Evolutionary conservation across 2,113 vertebrate genomes (phyloP).

Genomic region (Gasterosteus aculeatus): DNA sequence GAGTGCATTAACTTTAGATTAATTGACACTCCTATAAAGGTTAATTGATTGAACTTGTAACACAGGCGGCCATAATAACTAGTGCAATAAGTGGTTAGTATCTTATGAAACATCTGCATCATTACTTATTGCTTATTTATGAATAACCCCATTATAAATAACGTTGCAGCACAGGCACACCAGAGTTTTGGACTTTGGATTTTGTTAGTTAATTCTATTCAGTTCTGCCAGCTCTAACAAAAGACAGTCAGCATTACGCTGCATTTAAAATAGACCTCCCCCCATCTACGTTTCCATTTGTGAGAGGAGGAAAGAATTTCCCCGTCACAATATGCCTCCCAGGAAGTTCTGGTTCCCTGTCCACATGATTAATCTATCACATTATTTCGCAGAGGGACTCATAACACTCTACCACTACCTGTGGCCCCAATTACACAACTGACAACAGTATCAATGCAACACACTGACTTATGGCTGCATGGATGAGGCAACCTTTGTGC

Average conservation of each 20-base stretch:
- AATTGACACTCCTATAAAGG: conserved; percentile 30
- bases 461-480: conserved; percentile 55
- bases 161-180: background rate
- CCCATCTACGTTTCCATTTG: conserved; percentile 33
- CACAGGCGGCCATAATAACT: conserved; percentile 15
- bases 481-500: conserved; percentile 30
- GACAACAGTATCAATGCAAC: conserved; percentile 61
- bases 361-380: conserved; percentile 75
- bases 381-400: conserved; percentile 67
- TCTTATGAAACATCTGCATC: background rate
- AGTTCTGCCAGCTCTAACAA: background rate
- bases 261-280: conserved; percentile 6
- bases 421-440: conserved; percentile 73
- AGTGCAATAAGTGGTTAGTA: background rate
- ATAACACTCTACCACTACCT: conserved; percentile 65
- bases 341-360: conserved; percentile 66
- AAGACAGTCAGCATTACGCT: background rate
- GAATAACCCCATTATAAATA: background rate
- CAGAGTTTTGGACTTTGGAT: conserved; percentile 3
- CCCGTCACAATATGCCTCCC: conserved; percentile 47
- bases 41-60: conserved; percentile 9
- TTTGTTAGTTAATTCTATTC: background rate
- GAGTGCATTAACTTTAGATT: conserved; percentile 2
- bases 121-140: conserved; percentile 8
- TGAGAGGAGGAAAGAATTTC: conserved; percentile 30